Base-by-base conservation (phyloP, 2,797 vertebrate genomes). In the Enteromius thamalakanensis region DNA sequence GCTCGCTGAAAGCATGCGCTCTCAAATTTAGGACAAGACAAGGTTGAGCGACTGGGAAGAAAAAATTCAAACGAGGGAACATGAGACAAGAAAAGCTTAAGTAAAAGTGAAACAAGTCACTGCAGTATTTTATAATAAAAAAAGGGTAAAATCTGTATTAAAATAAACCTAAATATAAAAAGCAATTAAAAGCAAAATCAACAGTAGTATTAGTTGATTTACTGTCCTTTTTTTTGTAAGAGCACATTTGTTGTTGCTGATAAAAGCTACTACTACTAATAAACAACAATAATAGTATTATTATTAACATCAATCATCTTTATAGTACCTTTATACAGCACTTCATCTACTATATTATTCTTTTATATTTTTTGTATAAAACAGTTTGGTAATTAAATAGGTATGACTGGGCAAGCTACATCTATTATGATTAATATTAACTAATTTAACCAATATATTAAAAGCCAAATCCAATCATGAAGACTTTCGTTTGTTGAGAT, bases 21-120 rank as follows among this genome's bases (percentile, higher is more conserved):
- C 62, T 79, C 62, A 79, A 51, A 76, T 53, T 29, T 62, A 76
- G 71, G 76, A 82, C 69, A 79, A 76, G 90, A 82, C 79, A 64
- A 82, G 70, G 26, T 26, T 84, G 55, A 76, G 79, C 29, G 60
- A 64, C 45, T 40, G 45, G n/a, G n/a, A 7, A 75, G 6, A 15
- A 15, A 15, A 29, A 58, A 29, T 12, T 6, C 17, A 23, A 42
- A 76, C 1, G 34, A 60, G 53, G 82, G 70, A 40, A 69, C 67
- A 29, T 15, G 15, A 32, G 15, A 70, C 32, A 58, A 17, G 40
- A 68, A 53, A 29, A 32, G 4, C 29, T 14, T 2, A 79, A 15
- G 5, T 8, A 17, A 53, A 21, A 0, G 12, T 23, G 7, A 69
- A n/a, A 21, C 7, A 32, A 40, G 42, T 23, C 4, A 62, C 0